These are phyloP conservation scores for Ephydatia muelleri DNA, from an alignment of 37 sponge, comb jelly and placozoan genomes.

Conservation along the genomic window DNA sequence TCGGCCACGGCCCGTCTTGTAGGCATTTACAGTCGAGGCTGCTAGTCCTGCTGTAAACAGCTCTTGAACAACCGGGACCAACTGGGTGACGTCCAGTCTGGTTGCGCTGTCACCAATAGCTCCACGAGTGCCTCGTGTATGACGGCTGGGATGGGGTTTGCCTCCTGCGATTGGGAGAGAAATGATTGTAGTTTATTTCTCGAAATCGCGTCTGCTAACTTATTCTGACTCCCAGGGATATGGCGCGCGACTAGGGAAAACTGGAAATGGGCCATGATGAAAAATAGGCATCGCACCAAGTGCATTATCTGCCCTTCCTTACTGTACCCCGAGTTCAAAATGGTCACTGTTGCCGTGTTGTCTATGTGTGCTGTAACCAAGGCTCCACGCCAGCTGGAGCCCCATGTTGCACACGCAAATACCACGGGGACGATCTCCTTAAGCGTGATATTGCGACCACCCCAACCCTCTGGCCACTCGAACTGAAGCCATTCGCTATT, in stretches of 20 bases:
- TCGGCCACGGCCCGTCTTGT: constrained; percentile 10
- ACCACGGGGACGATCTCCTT: constrained; percentile 38
- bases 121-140: constrained; percentile 1
- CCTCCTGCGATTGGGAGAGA: neutral
- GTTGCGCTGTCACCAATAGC: constrained; percentile 14
- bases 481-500: constrained; percentile 11
- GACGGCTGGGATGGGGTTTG: neutral
- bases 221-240: constrained; percentile 13
- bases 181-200: constrained; percentile 14
- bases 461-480: constrained; percentile 4
- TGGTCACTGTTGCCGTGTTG: constrained; percentile 14
- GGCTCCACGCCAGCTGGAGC: neutral
- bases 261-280: constrained; percentile 24
- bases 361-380: neutral
- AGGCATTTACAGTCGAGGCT: constrained; percentile 15
- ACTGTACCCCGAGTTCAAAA: neutral
- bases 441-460: neutral
- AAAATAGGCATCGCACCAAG: constrained; percentile 30
- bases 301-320: constrained; percentile 3
- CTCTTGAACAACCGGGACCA: constrained; percentile 23
- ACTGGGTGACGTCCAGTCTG: constrained; percentile 37
- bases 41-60: constrained; percentile 22
- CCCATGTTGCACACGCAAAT: constrained; percentile 24
- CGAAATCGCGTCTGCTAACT: constrained; percentile 37
- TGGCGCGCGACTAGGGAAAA: constrained; percentile 10